Base-by-base conservation (phyloP, 2,888 invertebrate species). In the Cryptophagus acutangulus region DNA sequence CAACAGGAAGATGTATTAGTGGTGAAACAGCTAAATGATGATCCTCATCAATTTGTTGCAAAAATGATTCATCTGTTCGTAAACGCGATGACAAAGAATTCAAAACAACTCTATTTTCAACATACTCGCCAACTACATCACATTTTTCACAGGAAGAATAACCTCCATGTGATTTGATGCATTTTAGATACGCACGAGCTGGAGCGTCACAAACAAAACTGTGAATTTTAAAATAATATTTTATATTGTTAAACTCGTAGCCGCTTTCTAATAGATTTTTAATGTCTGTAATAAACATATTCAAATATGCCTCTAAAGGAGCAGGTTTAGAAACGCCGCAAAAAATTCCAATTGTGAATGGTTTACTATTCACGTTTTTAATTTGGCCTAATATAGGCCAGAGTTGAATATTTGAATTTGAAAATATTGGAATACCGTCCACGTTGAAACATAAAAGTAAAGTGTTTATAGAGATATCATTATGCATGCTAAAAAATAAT, bases 91-190 rank as follows among this genome's bases (percentile, higher is more conserved):
- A 24, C 4, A 31, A 15, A 3, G 13, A 14, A 15, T 3, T 13
- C 9, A 5, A 16, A 2, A 31, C 31, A 2, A 31, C 31, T 3
- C 16, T 3, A 16, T 43, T 40, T n/a, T 15, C 33, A 25, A 34
- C 9, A 14, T 24, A 39, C 13, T 31, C 13, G n/a, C 40, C 48
- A 15, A 40, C 26, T 29, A 37, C 44, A 10, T 14, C 30, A 36
- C 51, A 54, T 41, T 46, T 54, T 16, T 51, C 46, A 35, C 54
- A 52, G 16, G 43, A 41, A 30, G 29, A 48, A 38, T 46, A 52
- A 10, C 46, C 49, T 14, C 36, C 39, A 33, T 48, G 45, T 16
- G 31, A 26, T 40, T 50, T 48, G 17, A 46, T 39, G 33, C 40
- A 38, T 40, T 52, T 51, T 13, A 54, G 29, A 30, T 40, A 52